Evolutionary conservation across 1,140 invertebrate species (phyloP).

Genomic region (Aphis gossypii): DNA sequence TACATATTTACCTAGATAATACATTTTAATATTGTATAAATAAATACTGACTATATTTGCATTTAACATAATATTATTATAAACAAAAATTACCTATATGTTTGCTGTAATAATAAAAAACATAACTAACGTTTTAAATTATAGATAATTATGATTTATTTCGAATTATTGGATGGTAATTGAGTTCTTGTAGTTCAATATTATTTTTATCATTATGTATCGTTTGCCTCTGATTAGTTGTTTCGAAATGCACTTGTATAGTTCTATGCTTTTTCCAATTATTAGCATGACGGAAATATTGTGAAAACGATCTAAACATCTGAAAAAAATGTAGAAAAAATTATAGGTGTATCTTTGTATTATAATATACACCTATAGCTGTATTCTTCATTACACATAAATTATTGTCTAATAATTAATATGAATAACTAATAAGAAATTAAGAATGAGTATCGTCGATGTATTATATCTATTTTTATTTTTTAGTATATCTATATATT

Average conservation of each 20-base stretch:
- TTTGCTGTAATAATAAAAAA: not conserved
- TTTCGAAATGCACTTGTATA: not conserved
- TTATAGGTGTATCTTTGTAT: not conserved
- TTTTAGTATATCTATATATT: too few relatives aligned
- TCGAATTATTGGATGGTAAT: not conserved
- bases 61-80: not conserved
- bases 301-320: not conserved
- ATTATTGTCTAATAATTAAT: too few relatives aligned
- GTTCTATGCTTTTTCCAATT: not conserved
- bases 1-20: not conserved
- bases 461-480: too few relatives aligned
- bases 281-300: not conserved
- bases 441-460: too few relatives aligned
- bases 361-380: too few relatives aligned
- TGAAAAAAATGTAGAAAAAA: not conserved
- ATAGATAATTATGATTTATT: not conserved
- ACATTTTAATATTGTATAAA: not conserved
- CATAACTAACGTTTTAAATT: not conserved
- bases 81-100: not conserved
- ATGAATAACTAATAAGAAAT: too few relatives aligned
- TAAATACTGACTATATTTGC: not conserved
- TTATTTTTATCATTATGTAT: not conserved
- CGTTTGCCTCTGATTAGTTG: not conserved
- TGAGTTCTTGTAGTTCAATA: conserved; percentile 11
- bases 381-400: too few relatives aligned